Conservation (phyloP, 2,797 vertebrate species). For the Pagetopsis macropterus region DNA sequence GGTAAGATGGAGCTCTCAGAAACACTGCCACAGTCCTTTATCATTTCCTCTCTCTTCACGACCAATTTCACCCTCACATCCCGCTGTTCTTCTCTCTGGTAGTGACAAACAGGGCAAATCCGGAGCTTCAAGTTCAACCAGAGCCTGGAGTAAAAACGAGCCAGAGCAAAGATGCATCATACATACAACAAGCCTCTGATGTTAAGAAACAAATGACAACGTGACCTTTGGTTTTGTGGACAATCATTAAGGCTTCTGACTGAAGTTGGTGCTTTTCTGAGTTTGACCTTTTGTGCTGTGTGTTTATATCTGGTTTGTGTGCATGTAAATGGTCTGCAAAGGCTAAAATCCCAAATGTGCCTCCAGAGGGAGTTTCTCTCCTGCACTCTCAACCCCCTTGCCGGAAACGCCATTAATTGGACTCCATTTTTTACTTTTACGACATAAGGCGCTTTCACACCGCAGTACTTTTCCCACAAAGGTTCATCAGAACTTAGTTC, state of each 20-base stretch:
- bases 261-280: not conserved
- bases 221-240: slow-evolving; percentile 5
- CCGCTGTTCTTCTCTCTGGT: slow-evolving; percentile 38
- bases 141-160: slow-evolving; percentile 27
- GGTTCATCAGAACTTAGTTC: too few species aligned
- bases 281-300: too few species aligned
- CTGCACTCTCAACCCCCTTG: too few species aligned
- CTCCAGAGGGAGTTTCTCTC: too few species aligned
- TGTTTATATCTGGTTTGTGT: too few species aligned
- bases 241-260: not conserved
- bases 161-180: slow-evolving; percentile 19
- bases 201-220: not conserved
- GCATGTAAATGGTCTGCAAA: too few species aligned
- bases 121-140: slow-evolving; percentile 36
- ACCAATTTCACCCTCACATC: slow-evolving; percentile 59
- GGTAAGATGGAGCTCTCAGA: slow-evolving; percentile 45
- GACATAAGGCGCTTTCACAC: too few species aligned
- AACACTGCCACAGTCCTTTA: slow-evolving; percentile 55
- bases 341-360: too few species aligned
- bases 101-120: slow-evolving; percentile 53
- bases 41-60: slow-evolving; percentile 53
- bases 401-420: too few species aligned
- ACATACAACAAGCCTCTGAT: slow-evolving; percentile 2
- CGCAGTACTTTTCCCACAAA: too few species aligned
- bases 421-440: too few species aligned